A percentile compares a stretch with the other conserved stretches of the same genome.
These are phyloP conservation scores for Mohoua ochrocephala DNA, from an alignment of 2,113 vertebrate species.

Conservation along the genomic window DNA sequence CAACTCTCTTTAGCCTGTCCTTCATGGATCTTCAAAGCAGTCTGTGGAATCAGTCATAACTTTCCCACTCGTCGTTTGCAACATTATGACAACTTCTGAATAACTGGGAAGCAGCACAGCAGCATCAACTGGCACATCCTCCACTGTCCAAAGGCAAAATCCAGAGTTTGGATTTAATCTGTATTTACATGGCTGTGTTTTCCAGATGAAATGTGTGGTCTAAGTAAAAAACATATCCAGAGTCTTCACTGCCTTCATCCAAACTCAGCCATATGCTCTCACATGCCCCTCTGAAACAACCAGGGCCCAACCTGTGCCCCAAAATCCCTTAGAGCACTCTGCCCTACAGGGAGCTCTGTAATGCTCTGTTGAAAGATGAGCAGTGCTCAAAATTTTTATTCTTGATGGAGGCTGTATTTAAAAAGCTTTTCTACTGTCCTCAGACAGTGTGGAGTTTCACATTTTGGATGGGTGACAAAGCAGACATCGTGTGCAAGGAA, in stretches of 20 bases:
- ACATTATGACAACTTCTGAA: not conserved
- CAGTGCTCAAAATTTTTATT: not conserved
- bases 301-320: not conserved
- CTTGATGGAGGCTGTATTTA: not conserved
- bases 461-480: not conserved
- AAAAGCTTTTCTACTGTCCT: not conserved
- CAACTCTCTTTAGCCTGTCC: not conserved
- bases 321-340: not conserved
- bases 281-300: not conserved
- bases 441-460: not conserved
- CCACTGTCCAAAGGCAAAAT: not conserved
- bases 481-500: not conserved
- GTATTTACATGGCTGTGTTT: not conserved
- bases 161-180: not conserved
- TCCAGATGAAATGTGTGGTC: not conserved
- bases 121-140: not conserved
- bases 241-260: not conserved
- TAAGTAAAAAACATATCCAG: not conserved
- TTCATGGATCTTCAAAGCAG: not conserved
- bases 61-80: not conserved
- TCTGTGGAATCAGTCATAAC: not conserved
- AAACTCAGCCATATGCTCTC: not conserved
- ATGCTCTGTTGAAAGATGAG: not conserved
- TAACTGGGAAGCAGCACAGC: not conserved
- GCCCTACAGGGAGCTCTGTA: not conserved